Evolutionary conservation across 2,888 invertebrate species (phyloP), one percentile per base, ranked within the genome.

Genomic region (Polyommatus iphigenia): DNA sequence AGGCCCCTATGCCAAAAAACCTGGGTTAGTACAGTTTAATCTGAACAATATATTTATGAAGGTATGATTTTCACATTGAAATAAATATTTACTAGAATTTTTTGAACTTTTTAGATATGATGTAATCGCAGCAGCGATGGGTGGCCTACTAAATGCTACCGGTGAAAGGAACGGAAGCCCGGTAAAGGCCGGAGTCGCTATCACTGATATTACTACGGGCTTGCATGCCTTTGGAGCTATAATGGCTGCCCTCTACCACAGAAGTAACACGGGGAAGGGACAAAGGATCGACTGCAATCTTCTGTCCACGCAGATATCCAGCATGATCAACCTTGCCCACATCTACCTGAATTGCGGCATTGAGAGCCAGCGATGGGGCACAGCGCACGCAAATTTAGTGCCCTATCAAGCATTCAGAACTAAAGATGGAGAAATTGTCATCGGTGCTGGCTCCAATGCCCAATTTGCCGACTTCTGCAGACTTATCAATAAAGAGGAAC

Each of bases 221-320:
- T 94, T 99, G 3, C 99, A 98, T 88, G 98, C 99, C 0, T 98
- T 98, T 87, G 98, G 99, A 20, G 98, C 99, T 0, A 98, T 99
- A 80, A 94, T 99, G 94, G 98, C 99, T 0, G 99, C 99, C 0
- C 90, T 99, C 6, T 90, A 98, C 80, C 96, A 98, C 84, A 94
- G 98, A 77, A 89, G 95, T 10, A 95, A 95, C 83, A 98, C 98
- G 0, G 97, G 97, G 0, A 89, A 89, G 81, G 99, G 99, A 0
- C 99, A 99, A 86, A 98, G 97, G 93, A 97, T 99, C 78, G 98
- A 99, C 85, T 98, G 98, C 85, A 96, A 99, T 90, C 95, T 99
- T n/a, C 91, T 99, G 0, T 98, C 98, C 1, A 98, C 99, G 0
- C 99, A 99, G 94, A 95, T 99, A 57, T 96, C 98, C 0, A 96